Base-by-base conservation (phyloP, 2,797 vertebrate species). In the Merluccius polli region DNA sequence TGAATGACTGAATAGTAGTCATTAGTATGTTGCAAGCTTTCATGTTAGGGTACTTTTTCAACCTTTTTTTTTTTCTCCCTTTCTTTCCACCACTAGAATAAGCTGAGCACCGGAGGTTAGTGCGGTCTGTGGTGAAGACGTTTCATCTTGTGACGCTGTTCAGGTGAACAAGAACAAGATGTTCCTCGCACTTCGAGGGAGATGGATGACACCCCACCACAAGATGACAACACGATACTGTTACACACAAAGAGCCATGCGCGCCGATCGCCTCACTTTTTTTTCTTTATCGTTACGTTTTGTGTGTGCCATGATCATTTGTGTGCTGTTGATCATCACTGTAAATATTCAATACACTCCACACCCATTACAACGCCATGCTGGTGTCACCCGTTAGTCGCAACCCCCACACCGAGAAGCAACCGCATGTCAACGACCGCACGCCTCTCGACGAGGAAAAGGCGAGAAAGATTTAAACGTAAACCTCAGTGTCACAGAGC, bases 41-140 rank as follows among this genome's bases (percentile, higher is more conserved):
- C n/a, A n/a, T n/a, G n/a, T n/a, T n/a, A n/a, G n/a, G n/a, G n/a
- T n/a, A n/a, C n/a, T n/a, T 18, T 15, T 44, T 15, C 16, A 44
- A 44, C 21, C 48, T 52, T 21, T 44, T 21, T 59, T 59, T 29
- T 11, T 27, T 65, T 3, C n/a, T 8, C n/a, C 15, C n/a, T 27
- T 27, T 11, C 1, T 65, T 18, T 27, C 59, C 59, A 12, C 24
- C 59, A 12, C 24, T 65, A 65, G 59, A 65, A 65, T 11, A 65
- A 65, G n/a, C 10, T 65, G 59, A 65, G 59, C 59, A 65, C 59
- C 24, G 24, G 59, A 65, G 59, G n/a, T 65, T 65, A 65, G 59
- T 6, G 52, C 52, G 52, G 59, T 16, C 24, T 65, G 59, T 27
- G 59, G 59, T 65, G 21, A 59, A n/a, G 52, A 59, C 52, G 18